Percentiles rank a stretch among this genome's conserved stretches.
Evolutionary conservation across 2,797 vertebrate genomes (phyloP).

Genomic region (Amniataba percoides): DNA sequence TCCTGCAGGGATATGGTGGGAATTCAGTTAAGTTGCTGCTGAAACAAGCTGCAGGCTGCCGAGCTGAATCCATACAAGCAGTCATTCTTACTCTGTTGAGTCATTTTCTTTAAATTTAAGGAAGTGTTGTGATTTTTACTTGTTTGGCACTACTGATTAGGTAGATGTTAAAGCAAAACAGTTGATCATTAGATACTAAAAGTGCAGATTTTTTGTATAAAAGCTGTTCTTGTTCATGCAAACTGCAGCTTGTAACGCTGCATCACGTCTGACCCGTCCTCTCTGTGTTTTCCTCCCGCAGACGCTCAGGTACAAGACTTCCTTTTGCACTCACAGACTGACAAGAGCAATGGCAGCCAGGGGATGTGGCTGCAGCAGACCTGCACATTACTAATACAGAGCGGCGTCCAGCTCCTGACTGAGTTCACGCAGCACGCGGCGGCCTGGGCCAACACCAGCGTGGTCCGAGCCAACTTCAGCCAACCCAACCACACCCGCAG

Average conservation of each 20-base stretch:
- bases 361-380: conserved; percentile 83
- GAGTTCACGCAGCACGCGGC: conserved; percentile 81
- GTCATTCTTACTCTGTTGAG: neutral
- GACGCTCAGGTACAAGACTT: conserved; percentile 84
- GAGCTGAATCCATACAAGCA: neutral
- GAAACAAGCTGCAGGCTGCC: neutral
- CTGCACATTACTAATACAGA: conserved; percentile 87
- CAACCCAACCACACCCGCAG: conserved; percentile 69
- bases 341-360: conserved; percentile 75
- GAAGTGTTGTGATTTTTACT: neutral
- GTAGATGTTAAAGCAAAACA: neutral
- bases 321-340: conserved; percentile 69
- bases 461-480: conserved; percentile 86
- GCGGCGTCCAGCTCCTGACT: conserved; percentile 77
- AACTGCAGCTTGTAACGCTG: neutral
- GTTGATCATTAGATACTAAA: neutral
- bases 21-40: neutral
- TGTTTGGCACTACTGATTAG: neutral
- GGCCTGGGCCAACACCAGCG: conserved; percentile 87
- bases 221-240: neutral
- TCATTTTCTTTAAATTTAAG: neutral
- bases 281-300: conserved; percentile 54
- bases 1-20: conserved; percentile 2
- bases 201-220: neutral
- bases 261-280: neutral